phyloP scores from a whole-genome alignment of 64 coral and sea anemone genomes.

The Montipora efflorescens region DNA sequence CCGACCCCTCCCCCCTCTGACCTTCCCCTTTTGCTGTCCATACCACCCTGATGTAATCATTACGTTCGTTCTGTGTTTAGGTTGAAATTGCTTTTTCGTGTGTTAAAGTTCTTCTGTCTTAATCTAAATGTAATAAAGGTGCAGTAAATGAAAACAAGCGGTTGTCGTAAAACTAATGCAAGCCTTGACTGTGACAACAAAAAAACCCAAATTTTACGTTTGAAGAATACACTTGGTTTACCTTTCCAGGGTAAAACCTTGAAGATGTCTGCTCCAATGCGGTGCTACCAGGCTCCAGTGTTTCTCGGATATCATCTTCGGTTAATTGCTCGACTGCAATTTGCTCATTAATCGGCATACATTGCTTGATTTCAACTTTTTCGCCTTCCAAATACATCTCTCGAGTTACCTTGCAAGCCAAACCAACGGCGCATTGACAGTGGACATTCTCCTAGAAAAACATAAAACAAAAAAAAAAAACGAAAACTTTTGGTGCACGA shows the following conservation, averaged over 20 bases:
- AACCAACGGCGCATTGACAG: constrained; percentile 59
- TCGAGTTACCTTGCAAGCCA: constrained; percentile 71
- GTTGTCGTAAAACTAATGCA: too few relatives aligned
- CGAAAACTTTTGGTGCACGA: background rate
- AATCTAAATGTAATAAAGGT: too few relatives aligned
- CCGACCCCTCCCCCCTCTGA: too few relatives aligned
- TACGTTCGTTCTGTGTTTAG: too few relatives aligned
- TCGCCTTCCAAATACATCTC: constrained; percentile 67
- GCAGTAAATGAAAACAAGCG: too few relatives aligned
- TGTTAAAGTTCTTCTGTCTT: too few relatives aligned
- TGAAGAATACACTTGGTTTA: background rate
- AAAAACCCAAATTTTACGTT: too few relatives aligned
- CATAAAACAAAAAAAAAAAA: background rate
- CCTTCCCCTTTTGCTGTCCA: too few relatives aligned
- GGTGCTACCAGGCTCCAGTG: background rate
- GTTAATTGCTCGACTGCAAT: constrained; percentile 67
- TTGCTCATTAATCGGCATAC: constrained; percentile 52
- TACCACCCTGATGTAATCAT: too few relatives aligned
- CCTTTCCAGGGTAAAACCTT: constrained; percentile 34
- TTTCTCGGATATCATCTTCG: constrained; percentile 58
- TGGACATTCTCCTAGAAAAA: constrained; percentile 27
- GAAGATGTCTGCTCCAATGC: background rate
- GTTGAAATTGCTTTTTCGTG: too few relatives aligned
- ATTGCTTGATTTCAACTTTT: constrained; percentile 49
- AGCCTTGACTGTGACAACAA: too few relatives aligned